Evolutionary conservation across 1,140 invertebrate genomes (phyloP).

Genomic region (Drosophila insularis): DNA sequence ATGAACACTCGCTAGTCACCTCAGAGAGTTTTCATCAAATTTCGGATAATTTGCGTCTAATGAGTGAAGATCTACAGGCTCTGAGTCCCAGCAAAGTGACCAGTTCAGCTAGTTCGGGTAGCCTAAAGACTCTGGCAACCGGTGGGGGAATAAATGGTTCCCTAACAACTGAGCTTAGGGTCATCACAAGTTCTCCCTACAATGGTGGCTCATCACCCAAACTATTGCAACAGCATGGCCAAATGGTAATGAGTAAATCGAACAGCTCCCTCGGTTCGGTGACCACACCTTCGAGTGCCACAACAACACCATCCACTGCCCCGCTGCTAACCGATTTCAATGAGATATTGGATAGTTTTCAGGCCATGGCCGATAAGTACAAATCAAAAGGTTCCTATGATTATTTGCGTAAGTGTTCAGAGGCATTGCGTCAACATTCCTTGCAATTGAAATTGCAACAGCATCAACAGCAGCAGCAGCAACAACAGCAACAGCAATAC

Average conservation of each 20-base stretch:
- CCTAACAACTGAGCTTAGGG: slow-evolving; percentile 57
- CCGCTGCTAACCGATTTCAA: slow-evolving; percentile 78
- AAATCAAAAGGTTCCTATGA: slow-evolving; percentile 82
- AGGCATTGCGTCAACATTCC: slow-evolving; percentile 77
- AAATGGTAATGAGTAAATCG: slow-evolving; percentile 68
- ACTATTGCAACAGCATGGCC: slow-evolving; percentile 25
- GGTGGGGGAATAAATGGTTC: slow-evolving; percentile 35
- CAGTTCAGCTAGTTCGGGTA: slow-evolving; percentile 61
- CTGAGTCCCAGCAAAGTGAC: slow-evolving; percentile 76
- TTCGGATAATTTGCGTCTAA: slow-evolving; percentile 78
- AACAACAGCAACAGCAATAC: slow-evolving; percentile 39
- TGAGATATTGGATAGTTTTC: slow-evolving; percentile 81
- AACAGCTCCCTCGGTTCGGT: slow-evolving; percentile 63
- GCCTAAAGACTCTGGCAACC: slow-evolving; percentile 59
- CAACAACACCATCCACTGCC: slow-evolving; percentile 75
- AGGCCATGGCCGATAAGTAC: slow-evolving; percentile 81
- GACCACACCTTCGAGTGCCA: slow-evolving; percentile 63
- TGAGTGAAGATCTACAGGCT: slow-evolving; percentile 81
- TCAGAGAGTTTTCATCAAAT: slow-evolving; percentile 82
- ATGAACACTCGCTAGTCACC: slow-evolving; percentile 73
- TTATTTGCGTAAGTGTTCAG: slow-evolving; percentile 81
- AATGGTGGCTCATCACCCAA: slow-evolving; percentile 50
- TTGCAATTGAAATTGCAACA: slow-evolving; percentile 73
- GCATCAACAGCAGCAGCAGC: slow-evolving; percentile 57
- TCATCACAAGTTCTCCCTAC: slow-evolving; percentile 68